Evolutionary conservation across 2,797 vertebrate species (phyloP).

Genomic region (Pseudocheirus occidentalis): DNA sequence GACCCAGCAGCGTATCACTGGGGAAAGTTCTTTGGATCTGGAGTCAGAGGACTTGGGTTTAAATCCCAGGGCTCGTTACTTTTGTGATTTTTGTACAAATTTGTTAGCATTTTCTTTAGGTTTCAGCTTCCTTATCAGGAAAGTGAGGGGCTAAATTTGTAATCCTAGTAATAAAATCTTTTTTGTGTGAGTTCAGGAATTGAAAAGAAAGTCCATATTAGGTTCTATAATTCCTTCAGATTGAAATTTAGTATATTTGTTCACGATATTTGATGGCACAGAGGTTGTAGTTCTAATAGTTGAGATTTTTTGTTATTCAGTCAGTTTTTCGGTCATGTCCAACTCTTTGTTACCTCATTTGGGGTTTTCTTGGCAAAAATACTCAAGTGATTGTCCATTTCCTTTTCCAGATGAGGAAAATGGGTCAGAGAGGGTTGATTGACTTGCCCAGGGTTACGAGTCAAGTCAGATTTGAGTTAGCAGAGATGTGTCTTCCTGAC

Average conservation of each 20-base stretch:
- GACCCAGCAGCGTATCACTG: not conserved
- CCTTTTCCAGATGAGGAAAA: not conserved
- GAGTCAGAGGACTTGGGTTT: not conserved
- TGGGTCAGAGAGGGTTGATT: not conserved
- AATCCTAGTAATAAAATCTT: conserved; percentile 17
- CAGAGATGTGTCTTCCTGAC: not conserved
- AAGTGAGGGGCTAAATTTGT: conserved; percentile 6
- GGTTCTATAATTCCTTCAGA: conserved; percentile 46
- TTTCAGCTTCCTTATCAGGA: not conserved
- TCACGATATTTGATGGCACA: not conserved
- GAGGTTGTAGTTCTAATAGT: not conserved
- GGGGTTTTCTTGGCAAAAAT: not conserved
- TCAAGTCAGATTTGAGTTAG: not conserved
- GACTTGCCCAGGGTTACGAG: not conserved
- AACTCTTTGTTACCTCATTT: not conserved
- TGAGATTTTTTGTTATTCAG: not conserved
- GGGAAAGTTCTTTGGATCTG: not conserved
- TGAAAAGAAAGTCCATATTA: conserved; percentile 17
- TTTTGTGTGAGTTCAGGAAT: conserved; percentile 43
- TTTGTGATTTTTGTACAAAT: not conserved
- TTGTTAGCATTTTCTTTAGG: not conserved
- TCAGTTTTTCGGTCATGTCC: not conserved
- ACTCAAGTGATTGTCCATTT: too few relatives aligned
- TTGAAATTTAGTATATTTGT: conserved; percentile 18
- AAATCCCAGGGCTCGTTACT: conserved; percentile 31